A percentile compares a stretch with the other conserved stretches of the same genome.
Evolutionary conservation across 2,113 vertebrate genomes (phyloP).

Genomic region (Promerops cafer): DNA sequence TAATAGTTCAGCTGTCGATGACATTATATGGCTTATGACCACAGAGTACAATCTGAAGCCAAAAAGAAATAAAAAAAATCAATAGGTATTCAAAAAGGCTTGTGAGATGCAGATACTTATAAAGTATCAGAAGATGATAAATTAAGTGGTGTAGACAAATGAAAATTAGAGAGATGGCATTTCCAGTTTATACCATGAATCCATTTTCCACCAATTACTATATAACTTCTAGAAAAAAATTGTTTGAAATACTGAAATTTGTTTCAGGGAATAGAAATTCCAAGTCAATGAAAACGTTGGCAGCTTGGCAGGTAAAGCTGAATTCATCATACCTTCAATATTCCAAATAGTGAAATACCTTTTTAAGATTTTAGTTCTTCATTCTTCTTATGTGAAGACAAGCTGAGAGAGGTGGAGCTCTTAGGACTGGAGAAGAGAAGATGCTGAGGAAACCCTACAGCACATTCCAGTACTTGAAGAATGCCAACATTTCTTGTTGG

Average conservation of each 20-base stretch:
- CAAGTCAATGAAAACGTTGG: accelerated
- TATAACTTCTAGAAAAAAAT: not conserved
- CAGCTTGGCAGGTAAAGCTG: not conserved
- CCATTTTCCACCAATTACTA: not conserved
- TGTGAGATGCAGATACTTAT: not conserved
- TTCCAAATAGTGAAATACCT: not conserved
- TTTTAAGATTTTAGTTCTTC: not conserved
- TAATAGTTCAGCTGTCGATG: not conserved
- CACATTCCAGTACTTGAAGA: not conserved
- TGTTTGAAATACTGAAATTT: not conserved
- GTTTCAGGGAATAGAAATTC: not conserved
- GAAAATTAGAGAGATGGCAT: not conserved
- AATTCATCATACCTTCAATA: not conserved
- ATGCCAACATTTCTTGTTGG: not conserved
- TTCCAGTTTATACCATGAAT: not conserved
- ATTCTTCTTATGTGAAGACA: not conserved
- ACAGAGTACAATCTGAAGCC: not conserved
- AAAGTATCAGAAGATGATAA: not conserved
- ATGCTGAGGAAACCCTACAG: not conserved
- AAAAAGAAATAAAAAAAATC: not conserved
- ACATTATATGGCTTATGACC: not conserved
- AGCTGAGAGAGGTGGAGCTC: too few species aligned
- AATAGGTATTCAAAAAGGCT: not conserved
- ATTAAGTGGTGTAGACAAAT: not conserved
- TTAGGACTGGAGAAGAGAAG: too few species aligned